These are phyloP conservation scores for Anhinga anhinga DNA, from an alignment of 2,113 vertebrate genomes.

Conservation along the genomic window DNA sequence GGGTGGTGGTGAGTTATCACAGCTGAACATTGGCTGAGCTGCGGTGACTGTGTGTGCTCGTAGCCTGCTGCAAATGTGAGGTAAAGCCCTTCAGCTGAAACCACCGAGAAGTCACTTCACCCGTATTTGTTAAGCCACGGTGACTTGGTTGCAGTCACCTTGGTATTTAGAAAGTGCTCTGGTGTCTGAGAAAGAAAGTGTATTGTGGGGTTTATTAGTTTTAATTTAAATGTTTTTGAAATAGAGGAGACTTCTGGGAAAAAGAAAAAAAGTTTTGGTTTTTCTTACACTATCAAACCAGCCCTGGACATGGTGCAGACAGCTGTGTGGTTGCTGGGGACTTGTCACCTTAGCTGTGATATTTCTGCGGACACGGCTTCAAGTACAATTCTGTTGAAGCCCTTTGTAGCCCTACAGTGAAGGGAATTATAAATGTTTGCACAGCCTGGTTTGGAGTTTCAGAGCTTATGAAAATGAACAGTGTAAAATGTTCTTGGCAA, in stretches of 20 bases:
- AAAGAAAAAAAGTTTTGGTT: neutral
- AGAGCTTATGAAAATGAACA: neutral
- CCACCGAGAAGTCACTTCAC: neutral
- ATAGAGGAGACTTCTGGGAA: neutral
- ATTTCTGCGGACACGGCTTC: neutral
- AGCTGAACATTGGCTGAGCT: neutral
- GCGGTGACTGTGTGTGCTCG: accelerated
- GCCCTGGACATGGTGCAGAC: neutral
- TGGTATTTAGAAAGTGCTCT: constrained; percentile 22
- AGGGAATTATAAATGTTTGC: neutral
- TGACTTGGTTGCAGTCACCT: constrained; percentile 2
- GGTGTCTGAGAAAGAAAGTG: neutral
- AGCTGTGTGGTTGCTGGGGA: neutral
- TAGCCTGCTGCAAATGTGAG: neutral
- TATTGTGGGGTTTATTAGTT: neutral
- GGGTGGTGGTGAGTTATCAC: neutral
- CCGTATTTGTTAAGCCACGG: neutral
- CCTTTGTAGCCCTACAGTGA: neutral
- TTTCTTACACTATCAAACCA: neutral
- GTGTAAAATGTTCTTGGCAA: constrained; percentile 25
- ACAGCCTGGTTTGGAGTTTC: neutral
- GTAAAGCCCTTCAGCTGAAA: neutral
- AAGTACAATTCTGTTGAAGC: neutral
- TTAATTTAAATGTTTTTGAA: neutral
- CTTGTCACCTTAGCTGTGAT: neutral